Conservation (phyloP, 2,797 vertebrate genomes). For the Pteronotus mesoamericanus region DNA sequence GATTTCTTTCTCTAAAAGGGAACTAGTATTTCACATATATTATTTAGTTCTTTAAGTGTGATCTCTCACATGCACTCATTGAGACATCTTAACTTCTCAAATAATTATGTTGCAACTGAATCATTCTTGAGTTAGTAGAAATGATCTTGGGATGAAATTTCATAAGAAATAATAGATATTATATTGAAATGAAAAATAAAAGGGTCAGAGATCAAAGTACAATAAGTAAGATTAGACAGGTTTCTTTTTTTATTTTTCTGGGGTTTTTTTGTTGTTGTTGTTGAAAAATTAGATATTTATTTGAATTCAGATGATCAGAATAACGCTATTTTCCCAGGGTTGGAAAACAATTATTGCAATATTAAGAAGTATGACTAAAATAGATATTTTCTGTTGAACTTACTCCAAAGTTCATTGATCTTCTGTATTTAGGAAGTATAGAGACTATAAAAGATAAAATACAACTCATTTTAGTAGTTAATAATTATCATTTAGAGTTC, state of each 20-base stretch:
- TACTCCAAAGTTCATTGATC: conserved; percentile 22
- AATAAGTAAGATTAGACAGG: background rate
- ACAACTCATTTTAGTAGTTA: background rate
- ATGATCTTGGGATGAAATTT: background rate
- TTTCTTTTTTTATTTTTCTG: background rate
- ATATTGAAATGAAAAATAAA: background rate
- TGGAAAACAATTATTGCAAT: background rate
- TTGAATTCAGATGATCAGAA: background rate
- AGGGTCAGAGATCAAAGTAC: background rate
- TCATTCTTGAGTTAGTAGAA: background rate
- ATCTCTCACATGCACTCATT: background rate
- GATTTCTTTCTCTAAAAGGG: background rate
- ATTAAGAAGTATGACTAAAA: background rate
- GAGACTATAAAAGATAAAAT: background rate
- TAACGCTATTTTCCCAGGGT: background rate
- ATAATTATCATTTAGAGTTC: conserved; percentile 22
- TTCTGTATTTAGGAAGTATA: background rate
- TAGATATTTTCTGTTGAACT: background rate
- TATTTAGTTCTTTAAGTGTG: background rate
- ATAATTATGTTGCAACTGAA: background rate
- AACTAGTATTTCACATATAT: background rate
- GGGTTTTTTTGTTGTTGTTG: background rate
- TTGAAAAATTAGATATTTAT: conserved; percentile 5
- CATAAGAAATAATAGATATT: background rate
- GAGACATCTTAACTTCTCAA: background rate